Evolutionary conservation across 2,888 invertebrate genomes (phyloP).

Genomic region (Melangyna quadrimaculata): DNA sequence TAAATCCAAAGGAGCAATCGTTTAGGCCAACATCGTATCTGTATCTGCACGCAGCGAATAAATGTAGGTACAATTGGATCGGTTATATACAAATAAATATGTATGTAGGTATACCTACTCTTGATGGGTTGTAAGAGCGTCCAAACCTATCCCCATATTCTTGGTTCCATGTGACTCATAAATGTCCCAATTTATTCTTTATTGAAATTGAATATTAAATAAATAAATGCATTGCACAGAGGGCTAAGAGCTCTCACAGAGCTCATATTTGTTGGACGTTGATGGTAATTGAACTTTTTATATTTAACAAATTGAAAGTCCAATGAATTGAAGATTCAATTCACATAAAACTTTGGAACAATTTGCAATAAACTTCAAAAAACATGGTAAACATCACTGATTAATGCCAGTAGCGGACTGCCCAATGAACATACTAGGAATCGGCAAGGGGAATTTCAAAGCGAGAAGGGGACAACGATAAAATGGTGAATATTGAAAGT

Average conservation of each 20-base stretch:
- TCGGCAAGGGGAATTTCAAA: no score
- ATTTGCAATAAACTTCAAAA: constrained; percentile 22
- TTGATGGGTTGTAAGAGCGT: no score
- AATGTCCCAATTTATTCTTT: constrained; percentile 61
- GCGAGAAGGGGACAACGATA: no score
- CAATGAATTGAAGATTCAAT: constrained; percentile 28
- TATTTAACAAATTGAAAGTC: constrained; percentile 27
- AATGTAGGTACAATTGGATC: background rate
- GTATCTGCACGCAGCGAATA: constrained; percentile 15
- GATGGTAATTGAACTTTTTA: constrained; percentile 40
- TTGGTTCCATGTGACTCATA: constrained; percentile 52
- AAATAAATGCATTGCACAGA: constrained; percentile 19
- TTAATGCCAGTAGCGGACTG: background rate
- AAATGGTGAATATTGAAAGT: no score
- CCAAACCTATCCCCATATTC: background rate
- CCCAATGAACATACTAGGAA: background rate
- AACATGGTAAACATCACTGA: background rate
- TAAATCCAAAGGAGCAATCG: constrained; percentile 63
- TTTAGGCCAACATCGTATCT: constrained; percentile 50
- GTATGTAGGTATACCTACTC: no score
- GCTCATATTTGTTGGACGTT: background rate
- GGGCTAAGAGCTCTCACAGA: background rate
- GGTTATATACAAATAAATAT: no score
- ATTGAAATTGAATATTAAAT: constrained; percentile 51
- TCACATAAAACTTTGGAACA: constrained; percentile 14